These are phyloP conservation scores for Gila robusta DNA, from an alignment of 2,797 vertebrate species.

Conservation along the genomic window DNA sequence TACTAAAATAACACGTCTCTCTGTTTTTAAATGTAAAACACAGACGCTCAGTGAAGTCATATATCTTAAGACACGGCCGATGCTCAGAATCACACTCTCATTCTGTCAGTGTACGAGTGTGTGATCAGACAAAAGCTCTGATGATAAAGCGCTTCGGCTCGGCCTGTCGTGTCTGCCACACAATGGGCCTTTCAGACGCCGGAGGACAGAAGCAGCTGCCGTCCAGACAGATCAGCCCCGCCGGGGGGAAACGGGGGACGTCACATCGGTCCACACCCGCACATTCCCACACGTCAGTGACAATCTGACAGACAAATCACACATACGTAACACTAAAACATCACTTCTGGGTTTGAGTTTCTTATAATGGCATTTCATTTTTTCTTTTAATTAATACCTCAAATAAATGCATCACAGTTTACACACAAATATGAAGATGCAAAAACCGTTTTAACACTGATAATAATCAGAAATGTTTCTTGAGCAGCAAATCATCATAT, in stretches of 20 bases:
- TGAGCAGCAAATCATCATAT: neutral
- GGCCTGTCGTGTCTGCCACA: neutral
- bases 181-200: constrained; percentile 29
- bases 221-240: constrained; percentile 11
- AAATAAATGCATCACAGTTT: no score
- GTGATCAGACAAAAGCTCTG: constrained; percentile 15
- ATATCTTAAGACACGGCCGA: neutral
- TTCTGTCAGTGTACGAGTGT: neutral
- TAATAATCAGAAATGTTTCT: no score
- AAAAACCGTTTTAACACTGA: no score
- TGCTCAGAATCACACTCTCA: neutral
- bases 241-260: neutral
- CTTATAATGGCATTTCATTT: no score
- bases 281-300: neutral
- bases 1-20: neutral
- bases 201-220: constrained; percentile 25
- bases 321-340: neutral
- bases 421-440: neutral
- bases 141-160: neutral
- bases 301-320: neutral
- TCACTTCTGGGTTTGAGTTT: neutral
- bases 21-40: neutral
- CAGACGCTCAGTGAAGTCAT: neutral
- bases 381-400: no score
- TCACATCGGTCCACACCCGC: constrained; percentile 2